phyloP scores from a whole-genome alignment of 30 jellyfish, hydroid and myxozoan species.

The Hydractinia symbiolongicarpus region DNA sequence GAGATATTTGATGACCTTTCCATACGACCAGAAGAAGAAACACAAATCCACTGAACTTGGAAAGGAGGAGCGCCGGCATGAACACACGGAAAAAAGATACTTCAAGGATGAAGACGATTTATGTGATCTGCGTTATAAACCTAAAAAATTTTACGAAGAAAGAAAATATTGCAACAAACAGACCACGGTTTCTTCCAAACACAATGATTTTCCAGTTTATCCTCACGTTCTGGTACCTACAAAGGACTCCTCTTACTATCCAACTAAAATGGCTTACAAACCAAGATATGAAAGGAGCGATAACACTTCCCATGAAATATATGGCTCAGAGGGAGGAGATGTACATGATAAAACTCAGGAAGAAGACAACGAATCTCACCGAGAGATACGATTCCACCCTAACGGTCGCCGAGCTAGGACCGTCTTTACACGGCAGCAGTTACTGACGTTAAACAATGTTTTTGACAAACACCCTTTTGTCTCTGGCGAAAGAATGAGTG shows the following conservation, averaged over 20 bases:
- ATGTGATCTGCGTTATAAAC: too few species aligned
- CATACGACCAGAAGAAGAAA: conserved; percentile 23
- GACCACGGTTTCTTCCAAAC: background rate
- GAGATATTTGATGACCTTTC: conserved; percentile 29
- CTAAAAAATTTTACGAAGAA: background rate
- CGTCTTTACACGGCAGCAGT: conserved; percentile 30
- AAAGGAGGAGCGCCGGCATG: background rate
- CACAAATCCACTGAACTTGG: background rate
- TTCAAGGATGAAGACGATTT: background rate
- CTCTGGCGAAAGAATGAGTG: conserved; percentile 44
- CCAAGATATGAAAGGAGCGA: background rate
- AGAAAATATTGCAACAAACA: background rate
- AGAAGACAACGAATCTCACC: conserved; percentile 14
- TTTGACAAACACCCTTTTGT: conserved; percentile 38
- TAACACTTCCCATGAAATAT: background rate
- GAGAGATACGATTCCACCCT: conserved; percentile 31
- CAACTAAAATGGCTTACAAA: conserved; percentile 16
- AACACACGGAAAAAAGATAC: background rate
- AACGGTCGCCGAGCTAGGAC: conserved; percentile 41
- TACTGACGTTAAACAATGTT: conserved; percentile 30
- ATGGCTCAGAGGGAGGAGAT: background rate
- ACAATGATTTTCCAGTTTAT: background rate
- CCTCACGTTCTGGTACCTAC: conserved; percentile 18
- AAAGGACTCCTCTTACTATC: background rate
- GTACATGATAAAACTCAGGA: background rate